Conservation (phyloP, 2,888 invertebrate species). For the Eucera pruinosa region DNA sequence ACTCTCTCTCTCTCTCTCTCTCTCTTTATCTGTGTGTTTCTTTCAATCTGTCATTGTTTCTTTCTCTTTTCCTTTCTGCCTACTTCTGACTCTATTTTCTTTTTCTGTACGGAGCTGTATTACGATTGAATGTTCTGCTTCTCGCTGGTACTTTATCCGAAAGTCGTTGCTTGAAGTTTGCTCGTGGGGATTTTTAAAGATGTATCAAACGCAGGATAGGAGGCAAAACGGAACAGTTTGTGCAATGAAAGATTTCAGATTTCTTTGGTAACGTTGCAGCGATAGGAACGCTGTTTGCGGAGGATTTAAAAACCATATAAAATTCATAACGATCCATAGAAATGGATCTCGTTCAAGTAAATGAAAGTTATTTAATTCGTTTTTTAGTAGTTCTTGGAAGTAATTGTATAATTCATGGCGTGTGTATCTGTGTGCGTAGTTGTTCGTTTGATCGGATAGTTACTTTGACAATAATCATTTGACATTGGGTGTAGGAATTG, state of each 20-base stretch:
- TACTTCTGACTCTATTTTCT: slow-evolving; percentile 4
- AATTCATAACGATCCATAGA: too few species aligned
- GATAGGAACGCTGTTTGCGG: too few species aligned
- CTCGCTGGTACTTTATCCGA: slow-evolving; percentile 13
- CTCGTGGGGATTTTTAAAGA: too few species aligned
- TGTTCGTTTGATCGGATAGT: not conserved
- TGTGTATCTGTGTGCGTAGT: not conserved
- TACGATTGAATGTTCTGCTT: slow-evolving; percentile 40
- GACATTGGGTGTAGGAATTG: slow-evolving; percentile 18
- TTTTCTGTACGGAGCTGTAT: slow-evolving; percentile 14
- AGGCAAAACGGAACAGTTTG: too few species aligned
- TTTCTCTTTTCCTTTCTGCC: not conserved
- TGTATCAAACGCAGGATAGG: too few species aligned
- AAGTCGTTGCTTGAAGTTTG: slow-evolving; percentile 1
- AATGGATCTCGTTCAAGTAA: too few species aligned
- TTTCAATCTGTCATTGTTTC: not conserved
- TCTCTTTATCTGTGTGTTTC: slow-evolving; percentile 29
- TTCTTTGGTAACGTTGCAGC: too few species aligned
- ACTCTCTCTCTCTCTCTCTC: slow-evolving; percentile 15
- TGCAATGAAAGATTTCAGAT: too few species aligned
- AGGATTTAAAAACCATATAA: too few species aligned
- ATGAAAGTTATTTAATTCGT: too few species aligned
- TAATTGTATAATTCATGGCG: not conserved
- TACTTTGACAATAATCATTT: slow-evolving; percentile 8
- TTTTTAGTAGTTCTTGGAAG: not conserved